These are phyloP conservation scores for Noctua pronuba DNA, from an alignment of 2,888 invertebrate genomes.

Conservation along the genomic window DNA sequence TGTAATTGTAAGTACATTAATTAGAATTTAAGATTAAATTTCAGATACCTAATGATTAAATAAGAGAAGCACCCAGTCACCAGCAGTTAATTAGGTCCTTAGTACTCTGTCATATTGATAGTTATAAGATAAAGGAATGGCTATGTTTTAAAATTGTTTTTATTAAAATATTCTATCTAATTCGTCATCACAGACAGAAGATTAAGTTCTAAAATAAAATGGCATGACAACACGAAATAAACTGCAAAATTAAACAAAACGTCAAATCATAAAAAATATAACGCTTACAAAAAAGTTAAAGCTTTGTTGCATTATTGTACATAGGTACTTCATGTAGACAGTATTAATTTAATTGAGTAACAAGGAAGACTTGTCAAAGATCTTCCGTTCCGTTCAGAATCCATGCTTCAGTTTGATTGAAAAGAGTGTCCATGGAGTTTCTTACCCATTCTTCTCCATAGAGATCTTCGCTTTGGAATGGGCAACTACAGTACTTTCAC, in stretches of 20 bases:
- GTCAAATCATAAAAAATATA: not conserved
- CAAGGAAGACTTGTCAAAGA: not conserved
- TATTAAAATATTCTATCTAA: not conserved
- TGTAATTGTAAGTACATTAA: not conserved
- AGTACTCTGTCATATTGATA: not conserved
- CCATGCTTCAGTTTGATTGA: no score
- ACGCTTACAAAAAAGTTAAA: not conserved
- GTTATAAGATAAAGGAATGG: constrained; percentile 1
- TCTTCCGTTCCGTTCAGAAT: no score
- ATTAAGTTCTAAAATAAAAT: not conserved
- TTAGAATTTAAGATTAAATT: not conserved
- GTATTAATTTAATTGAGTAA: not conserved
- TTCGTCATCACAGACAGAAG: not conserved
- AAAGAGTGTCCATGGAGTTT: no score
- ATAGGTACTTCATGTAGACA: not conserved
- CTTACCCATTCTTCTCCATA: no score
- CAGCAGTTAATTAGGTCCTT: not conserved
- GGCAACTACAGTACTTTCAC: no score
- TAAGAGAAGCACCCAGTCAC: not conserved
- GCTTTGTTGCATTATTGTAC: not conserved
- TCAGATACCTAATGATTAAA: not conserved
- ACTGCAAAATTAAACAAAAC: not conserved
- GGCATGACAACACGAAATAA: not conserved
- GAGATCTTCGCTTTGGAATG: no score
- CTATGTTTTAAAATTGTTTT: not conserved